Percentiles rank a stretch among this genome's conserved stretches.
Evolutionary conservation across 2,797 vertebrate genomes (phyloP).

Genomic region (Echeneis naucrates): DNA sequence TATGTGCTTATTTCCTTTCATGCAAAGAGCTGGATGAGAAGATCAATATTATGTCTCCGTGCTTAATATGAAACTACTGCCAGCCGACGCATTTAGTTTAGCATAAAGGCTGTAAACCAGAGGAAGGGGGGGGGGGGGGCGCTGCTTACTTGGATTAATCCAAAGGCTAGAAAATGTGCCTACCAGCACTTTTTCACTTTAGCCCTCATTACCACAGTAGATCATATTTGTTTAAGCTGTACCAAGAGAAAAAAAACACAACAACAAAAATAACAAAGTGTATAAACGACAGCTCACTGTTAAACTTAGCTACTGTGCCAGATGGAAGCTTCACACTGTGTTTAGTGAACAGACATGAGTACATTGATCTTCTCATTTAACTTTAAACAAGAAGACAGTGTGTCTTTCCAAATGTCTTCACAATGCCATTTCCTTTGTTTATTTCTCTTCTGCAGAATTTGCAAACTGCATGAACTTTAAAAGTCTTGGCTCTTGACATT

Average conservation of each 20-base stretch:
- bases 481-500: not conserved
- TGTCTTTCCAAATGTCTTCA: not conserved
- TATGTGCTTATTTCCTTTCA: not conserved
- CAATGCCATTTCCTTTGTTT: not conserved
- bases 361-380: not conserved
- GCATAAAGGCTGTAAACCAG: not conserved
- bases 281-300: not conserved
- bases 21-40: not conserved
- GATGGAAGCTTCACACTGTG: not conserved
- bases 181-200: not conserved
- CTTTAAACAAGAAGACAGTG: not conserved
- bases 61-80: not conserved
- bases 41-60: not conserved
- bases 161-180: not conserved
- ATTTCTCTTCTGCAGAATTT: not conserved
- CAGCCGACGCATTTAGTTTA: not conserved
- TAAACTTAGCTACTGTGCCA: not conserved
- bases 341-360: not conserved
- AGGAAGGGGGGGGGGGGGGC: not conserved
- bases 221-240: not conserved
- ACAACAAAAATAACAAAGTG: not conserved
- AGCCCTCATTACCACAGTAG: not conserved
- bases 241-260: no score
- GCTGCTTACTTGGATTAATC: not conserved
- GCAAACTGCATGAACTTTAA: not conserved